A percentile compares a stretch with the other conserved stretches of the same genome.
Evolutionary conservation across 2,113 vertebrate species (phyloP).

Genomic region (Hippolais icterina): DNA sequence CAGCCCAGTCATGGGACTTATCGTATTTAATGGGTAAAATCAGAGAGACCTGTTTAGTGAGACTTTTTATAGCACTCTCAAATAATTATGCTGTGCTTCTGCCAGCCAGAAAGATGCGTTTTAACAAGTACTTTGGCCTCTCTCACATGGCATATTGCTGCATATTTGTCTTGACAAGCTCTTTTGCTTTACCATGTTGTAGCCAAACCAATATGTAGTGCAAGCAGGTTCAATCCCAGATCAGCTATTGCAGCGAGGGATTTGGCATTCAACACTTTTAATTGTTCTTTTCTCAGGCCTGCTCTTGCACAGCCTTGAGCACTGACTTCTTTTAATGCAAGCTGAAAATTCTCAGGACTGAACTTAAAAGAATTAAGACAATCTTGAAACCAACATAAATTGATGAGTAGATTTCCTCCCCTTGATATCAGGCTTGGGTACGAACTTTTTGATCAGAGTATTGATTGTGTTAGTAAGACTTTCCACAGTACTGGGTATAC

Average conservation of each 20-base stretch:
- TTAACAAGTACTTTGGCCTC: conserved; percentile 34
- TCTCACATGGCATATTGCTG: neutral
- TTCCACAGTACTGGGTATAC: neutral
- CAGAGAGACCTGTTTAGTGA: neutral
- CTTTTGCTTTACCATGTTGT: neutral
- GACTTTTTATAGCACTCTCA: neutral
- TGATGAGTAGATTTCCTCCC: neutral
- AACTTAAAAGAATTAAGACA: neutral
- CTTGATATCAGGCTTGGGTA: neutral
- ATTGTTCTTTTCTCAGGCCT: neutral
- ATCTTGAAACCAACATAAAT: neutral
- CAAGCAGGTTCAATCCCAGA: conserved; percentile 6
- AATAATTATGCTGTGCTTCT: neutral
- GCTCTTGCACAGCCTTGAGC: conserved; percentile 1
- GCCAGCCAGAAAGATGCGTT: conserved; percentile 31
- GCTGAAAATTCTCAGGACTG: neutral
- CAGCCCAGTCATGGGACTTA: neutral
- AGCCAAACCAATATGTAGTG: neutral
- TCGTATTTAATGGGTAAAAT: neutral
- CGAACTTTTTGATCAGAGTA: neutral
- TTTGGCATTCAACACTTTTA: neutral
- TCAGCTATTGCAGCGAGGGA: neutral
- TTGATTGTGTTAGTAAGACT: neutral
- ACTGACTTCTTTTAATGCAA: neutral
- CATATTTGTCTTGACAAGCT: conserved; percentile 30